Evolutionary conservation across 2,888 invertebrate species (phyloP), one percentile per base, ranked within the genome.

Genomic region (Dolichopus griseipennis): DNA sequence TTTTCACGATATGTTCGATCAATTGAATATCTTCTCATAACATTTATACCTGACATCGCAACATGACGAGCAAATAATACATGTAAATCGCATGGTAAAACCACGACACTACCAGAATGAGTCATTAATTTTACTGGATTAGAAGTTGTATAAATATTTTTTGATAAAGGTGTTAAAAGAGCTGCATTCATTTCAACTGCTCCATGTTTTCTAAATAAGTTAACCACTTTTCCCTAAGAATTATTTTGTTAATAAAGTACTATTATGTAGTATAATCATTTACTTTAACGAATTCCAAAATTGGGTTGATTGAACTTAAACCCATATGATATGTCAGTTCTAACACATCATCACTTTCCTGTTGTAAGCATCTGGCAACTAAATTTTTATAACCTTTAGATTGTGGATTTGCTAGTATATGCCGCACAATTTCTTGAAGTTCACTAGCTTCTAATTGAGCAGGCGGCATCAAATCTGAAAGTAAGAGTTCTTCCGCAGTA

Each of bases 1-100:
- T 89, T 88, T 77, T 94, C 91, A 69, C 94, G 84, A 77, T 89
- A 97, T 1, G 97, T 95, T 66, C 91, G 86, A 74, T 93, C 95
- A 8, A 97, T 88, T 1, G 90, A 87, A 79, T 92, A 97, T 66
- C 97, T 86, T 72, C 95, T 89, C 76, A 95, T 84, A 74, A 88
- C 86, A 65, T 87, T 88, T 0, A 93, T 87, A 4, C 88, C 88
- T 72, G 90, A 90, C 83, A 91, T 89, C 0, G 92, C 93, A 9
- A 93, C 86, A 76, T 92, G 91, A 67, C 92, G 85, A 0, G 92
- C 92, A 80, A 94, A 92, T 10, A 90, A 88, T 4, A 90, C 87
- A 66, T 89, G 85, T 72, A 96, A 84, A 82, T 97, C 95, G 76
- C 90, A 89, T 0, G 97, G 95, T 68, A 96, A 81, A 66, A 90